Evolutionary conservation across 2,888 invertebrate species (phyloP), one percentile per base, ranked within the genome.

Genomic region (Ephialtes manifestator): DNA sequence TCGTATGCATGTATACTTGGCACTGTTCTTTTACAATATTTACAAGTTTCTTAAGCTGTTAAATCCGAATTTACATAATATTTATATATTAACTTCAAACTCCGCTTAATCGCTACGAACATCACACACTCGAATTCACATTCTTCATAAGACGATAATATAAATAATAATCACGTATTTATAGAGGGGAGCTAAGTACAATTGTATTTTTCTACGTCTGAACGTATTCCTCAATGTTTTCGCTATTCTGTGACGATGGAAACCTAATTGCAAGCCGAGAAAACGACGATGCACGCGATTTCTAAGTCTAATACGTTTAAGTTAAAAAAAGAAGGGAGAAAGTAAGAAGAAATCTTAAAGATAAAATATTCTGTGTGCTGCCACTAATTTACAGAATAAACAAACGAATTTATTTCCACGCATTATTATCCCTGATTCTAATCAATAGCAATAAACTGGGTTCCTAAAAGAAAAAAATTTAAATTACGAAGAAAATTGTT

Each of bases 1-100:
- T 92, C 91, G 86, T 88, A 89, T 87, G 89, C 89, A 89, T 87
- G 89, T 89, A 89, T 87, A 89, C 82, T 89, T 89, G 87, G 85
- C 89, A 87, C 87, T 86, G 87, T 90, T 88, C 87, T 91, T 92
- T 89, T 93, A 93, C 93, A 92, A 91, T 92, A 92, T 92, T 89
- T 92, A 92, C 92, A 92, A 74, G 81, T 83, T 86, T 75, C 81
- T 81, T 81, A 81, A 72, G 63, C 78, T 39, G 63, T 81, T 79
- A 76, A 68, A 83, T 87, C 85, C 86, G 88, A 65, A 90, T 82
- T 85, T 87, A 79, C 85, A 87, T 65, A 43, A 13, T 65, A 65
- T 65, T 39, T 85, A 82, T 87, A 86, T 84, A 80, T 88, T 88
- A 87, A 51, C 65, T 35, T 88, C 82, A 65, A 87, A 86, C 67